phyloP scores from a whole-genome alignment of 2,797 vertebrate species.

The Halcyon leucocephala region DNA sequence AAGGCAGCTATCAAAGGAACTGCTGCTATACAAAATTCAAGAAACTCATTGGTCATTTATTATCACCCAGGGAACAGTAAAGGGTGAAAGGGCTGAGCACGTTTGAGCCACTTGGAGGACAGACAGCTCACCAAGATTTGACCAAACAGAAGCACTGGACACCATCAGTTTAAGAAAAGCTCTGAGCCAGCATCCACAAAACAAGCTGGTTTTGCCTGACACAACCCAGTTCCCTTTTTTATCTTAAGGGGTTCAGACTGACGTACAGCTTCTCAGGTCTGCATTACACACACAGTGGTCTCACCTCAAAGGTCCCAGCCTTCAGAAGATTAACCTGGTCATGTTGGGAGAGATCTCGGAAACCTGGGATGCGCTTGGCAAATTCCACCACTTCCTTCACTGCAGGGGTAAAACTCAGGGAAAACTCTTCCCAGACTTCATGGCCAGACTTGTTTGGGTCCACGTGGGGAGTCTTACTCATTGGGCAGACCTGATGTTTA shows the following conservation, averaged over 20 bases:
- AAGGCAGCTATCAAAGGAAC: neutral
- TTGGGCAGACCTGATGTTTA: conserved; percentile 90
- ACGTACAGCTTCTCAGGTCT: neutral
- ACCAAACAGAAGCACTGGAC: neutral
- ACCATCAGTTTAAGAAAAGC: neutral
- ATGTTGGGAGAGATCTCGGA: conserved; percentile 92
- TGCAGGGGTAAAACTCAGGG: conserved; percentile 95
- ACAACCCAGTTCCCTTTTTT: neutral
- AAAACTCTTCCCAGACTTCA: conserved; percentile 99
- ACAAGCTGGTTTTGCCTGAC: neutral
- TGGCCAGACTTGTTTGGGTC: conserved; percentile 92
- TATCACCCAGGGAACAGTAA: neutral
- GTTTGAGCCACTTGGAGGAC: neutral
- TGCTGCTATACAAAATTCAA: neutral
- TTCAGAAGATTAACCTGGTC: conserved; percentile 98
- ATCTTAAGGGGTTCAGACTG: neutral
- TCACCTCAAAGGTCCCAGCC: conserved; percentile 97
- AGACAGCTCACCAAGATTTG: neutral
- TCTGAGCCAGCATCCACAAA: neutral
- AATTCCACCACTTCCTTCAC: conserved; percentile 98
- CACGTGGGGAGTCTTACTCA: conserved; percentile 91
- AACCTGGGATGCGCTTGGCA: conserved; percentile 94
- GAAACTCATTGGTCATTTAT: neutral
- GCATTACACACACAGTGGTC: neutral
- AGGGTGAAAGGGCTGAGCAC: neutral